These are phyloP conservation scores for Microplitis demolitor DNA, from an alignment of 1,140 invertebrate genomes.

Conservation along the genomic window DNA sequence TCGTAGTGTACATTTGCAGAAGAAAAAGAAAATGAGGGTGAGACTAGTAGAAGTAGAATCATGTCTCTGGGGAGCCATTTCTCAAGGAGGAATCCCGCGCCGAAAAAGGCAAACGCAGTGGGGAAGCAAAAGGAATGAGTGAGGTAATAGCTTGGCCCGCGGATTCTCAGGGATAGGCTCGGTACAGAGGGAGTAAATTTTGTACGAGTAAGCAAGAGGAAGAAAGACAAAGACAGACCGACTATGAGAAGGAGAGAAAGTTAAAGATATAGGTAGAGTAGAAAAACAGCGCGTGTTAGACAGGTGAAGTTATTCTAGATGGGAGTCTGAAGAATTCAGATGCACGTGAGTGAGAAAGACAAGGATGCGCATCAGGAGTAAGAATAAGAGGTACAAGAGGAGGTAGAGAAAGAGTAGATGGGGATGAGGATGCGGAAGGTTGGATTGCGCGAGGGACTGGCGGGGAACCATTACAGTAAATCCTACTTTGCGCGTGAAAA, in stretches of 20 bases:
- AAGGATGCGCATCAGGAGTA: not conserved
- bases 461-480: constrained; percentile 40
- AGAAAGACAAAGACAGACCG: not conserved
- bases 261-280: not conserved
- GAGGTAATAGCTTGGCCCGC: constrained; percentile 13
- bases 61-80: constrained; percentile 12
- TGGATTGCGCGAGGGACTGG: constrained; percentile 21
- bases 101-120: constrained; percentile 13
- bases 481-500: constrained; percentile 43
- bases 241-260: not conserved
- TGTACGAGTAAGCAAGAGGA: not conserved
- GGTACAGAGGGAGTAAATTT: constrained; percentile 3
- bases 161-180: constrained; percentile 14
- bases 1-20: not conserved
- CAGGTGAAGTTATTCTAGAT: constrained; percentile 12
- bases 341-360: not conserved
- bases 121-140: not conserved
- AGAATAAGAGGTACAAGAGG: not conserved
- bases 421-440: constrained; percentile 4
- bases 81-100: constrained; percentile 12
- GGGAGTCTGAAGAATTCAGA: not conserved
- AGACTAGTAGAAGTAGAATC: not conserved
- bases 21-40: not conserved
- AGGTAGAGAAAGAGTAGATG: not conserved
- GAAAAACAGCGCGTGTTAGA: not conserved